Evolutionary conservation across 35 echinoderm and acorn worm species (phyloP).

Genomic region (Ophiothrix spiculata): DNA sequence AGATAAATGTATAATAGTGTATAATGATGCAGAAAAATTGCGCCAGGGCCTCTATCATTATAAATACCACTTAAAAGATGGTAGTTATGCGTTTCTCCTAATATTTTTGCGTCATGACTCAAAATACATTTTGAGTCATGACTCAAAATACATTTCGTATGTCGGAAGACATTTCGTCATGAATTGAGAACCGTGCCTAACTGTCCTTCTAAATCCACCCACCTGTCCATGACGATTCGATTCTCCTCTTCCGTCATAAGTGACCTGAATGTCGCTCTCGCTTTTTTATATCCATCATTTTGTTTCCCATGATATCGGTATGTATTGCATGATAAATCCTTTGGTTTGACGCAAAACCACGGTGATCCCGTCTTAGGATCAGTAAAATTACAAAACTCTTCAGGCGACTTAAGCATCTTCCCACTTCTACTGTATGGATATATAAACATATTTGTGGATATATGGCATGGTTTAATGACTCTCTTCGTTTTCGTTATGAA

Average conservation of each 20-base stretch:
- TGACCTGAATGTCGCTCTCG: background rate
- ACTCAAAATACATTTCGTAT: background rate
- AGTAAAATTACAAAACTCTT: background rate
- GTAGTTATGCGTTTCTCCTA: background rate
- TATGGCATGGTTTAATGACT: background rate
- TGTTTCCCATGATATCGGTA: background rate
- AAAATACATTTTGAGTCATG: background rate
- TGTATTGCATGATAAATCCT: background rate
- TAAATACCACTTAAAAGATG: background rate
- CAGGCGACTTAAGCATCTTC: too few relatives aligned
- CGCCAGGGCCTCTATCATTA: background rate
- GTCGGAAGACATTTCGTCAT: background rate
- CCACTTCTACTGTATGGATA: too few relatives aligned
- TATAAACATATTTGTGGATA: slow-evolving; percentile 2
- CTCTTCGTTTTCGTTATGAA: background rate
- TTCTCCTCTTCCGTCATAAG: background rate
- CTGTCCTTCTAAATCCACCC: background rate
- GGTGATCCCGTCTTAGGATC: background rate
- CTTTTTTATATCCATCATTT: background rate
- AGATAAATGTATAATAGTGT: too few relatives aligned
- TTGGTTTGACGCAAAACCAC: background rate
- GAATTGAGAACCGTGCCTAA: background rate
- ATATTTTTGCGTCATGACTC: background rate
- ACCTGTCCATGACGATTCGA: background rate
- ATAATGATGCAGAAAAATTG: too few relatives aligned